Evolutionary conservation across 2,888 invertebrate genomes (phyloP), one percentile per base, ranked within the genome.

Genomic region (Troides oblongomaculatus): DNA sequence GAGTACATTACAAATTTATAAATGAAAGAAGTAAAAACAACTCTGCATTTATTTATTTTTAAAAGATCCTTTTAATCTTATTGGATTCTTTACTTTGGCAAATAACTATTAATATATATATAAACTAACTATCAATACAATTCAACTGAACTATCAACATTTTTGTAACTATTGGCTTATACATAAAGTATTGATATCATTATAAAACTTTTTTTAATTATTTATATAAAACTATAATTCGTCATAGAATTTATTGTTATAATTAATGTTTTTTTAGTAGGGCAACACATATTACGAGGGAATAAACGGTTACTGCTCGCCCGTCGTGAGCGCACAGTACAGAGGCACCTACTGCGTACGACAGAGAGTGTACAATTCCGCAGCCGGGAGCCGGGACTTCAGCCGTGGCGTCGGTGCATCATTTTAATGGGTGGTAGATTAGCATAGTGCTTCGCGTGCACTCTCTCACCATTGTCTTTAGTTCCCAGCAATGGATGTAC

Each of bases 391-490:
- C 21, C 21, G 21, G 1, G 21, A 21, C 21, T 1, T 21, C 21
- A 21, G 21, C 21, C 21, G n/a, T 21, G 36, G 25, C 36, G 21
- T 21, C 23, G 57, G 63, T 63, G 64, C 64, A 64, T 25, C 53
- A 64, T 23, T 57, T 56, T 58, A 60, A 69, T 69, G 61, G 67
- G 18, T 17, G 36, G 59, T 62, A 56, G 43, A 62, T 70, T 63
- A 66, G 53, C 53, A 62, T 66, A 70, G 70, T 69, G 69, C 58
- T n/a, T 17, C 12, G 57, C 59, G 39, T 70, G 66, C 66, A 70
- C 63, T 70, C 66, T 70, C 70, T 56, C 66, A 70, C 66, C 18
- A 70, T 66, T 70, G 70, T 70, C 25, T 23, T 18, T 10, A 14
- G 64, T 70, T 70, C 70, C 64, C 70, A 70, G 66, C 66, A 58